phyloP scores from a whole-genome alignment of 2,888 invertebrate genomes.

The Druceiella hillmani region DNA sequence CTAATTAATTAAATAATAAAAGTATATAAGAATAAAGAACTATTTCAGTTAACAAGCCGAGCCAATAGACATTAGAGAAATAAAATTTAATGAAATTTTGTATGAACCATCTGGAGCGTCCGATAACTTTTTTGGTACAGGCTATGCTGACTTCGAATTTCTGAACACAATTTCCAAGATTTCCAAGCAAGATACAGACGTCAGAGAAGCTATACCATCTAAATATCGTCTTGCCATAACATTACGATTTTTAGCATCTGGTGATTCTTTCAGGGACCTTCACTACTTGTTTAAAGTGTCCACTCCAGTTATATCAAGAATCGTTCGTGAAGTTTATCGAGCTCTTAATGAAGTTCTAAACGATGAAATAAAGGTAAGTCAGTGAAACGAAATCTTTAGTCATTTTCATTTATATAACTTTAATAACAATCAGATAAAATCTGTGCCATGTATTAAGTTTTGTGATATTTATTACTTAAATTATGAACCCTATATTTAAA shows the following conservation, averaged over 20 bases:
- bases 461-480: too few relatives aligned
- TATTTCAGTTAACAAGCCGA: too few relatives aligned
- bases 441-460: too few relatives aligned
- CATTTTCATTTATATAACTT: conserved; percentile 6
- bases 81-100: conserved; percentile 23
- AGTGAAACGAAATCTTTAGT: conserved; percentile 9
- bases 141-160: conserved; percentile 26
- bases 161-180: conserved; percentile 26
- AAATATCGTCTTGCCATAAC: conserved; percentile 28
- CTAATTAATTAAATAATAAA: too few relatives aligned
- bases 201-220: conserved; percentile 23
- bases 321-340: conserved; percentile 26
- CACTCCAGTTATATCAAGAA: conserved; percentile 24
- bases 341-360: conserved; percentile 27
- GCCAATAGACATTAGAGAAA: too few relatives aligned
- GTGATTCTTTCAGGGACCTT: conserved; percentile 16
- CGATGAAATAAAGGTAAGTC: conserved; percentile 26
- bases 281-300: conserved; percentile 26
- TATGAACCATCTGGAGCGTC: conserved; percentile 27
- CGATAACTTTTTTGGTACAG: conserved; percentile 26
- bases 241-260: conserved; percentile 26
- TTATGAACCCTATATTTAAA: too few relatives aligned
- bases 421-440: not conserved
- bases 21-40: too few relatives aligned
- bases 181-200: conserved; percentile 27